These are phyloP conservation scores for Bombus waltoni DNA, from an alignment of 1,140 invertebrate species.

Conservation along the genomic window DNA sequence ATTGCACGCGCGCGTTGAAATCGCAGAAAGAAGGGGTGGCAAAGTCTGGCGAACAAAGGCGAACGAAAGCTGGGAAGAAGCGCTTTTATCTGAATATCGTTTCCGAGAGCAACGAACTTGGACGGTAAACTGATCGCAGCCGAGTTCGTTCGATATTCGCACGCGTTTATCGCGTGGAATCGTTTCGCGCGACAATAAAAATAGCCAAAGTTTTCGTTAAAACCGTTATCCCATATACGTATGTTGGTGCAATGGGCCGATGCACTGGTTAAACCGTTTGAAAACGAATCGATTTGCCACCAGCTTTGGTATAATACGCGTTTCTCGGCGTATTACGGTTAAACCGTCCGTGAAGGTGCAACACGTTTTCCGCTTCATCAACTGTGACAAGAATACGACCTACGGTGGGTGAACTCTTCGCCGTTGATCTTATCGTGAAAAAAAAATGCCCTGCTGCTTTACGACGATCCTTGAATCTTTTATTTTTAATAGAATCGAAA, in stretches of 20 bases:
- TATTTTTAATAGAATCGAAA: too few species aligned
- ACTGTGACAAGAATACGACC: neutral
- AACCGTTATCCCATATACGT: slow-evolving; percentile 34
- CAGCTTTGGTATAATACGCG: neutral
- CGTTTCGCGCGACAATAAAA: slow-evolving; percentile 23
- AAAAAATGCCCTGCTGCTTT: too few species aligned
- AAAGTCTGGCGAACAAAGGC: neutral
- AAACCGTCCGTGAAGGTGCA: neutral
- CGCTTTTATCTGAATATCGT: neutral
- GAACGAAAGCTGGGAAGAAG: neutral
- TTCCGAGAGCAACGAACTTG: slow-evolving; percentile 44
- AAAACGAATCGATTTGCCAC: slow-evolving; percentile 13
- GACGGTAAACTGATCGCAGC: neutral
- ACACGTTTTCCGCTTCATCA: neutral
- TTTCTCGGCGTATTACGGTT: neutral
- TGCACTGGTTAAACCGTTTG: neutral
- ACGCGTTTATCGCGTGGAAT: slow-evolving; percentile 42
- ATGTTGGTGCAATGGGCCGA: neutral
- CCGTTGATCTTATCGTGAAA: neutral
- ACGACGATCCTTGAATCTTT: neutral
- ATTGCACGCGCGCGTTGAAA: neutral
- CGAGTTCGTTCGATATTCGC: slow-evolving; percentile 11
- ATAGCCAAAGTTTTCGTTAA: slow-evolving; percentile 31
- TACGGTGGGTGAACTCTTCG: neutral
- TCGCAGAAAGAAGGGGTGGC: neutral